Base-by-base conservation (phyloP, 2,888 invertebrate genomes). In the Hoplodrina blanda region DNA sequence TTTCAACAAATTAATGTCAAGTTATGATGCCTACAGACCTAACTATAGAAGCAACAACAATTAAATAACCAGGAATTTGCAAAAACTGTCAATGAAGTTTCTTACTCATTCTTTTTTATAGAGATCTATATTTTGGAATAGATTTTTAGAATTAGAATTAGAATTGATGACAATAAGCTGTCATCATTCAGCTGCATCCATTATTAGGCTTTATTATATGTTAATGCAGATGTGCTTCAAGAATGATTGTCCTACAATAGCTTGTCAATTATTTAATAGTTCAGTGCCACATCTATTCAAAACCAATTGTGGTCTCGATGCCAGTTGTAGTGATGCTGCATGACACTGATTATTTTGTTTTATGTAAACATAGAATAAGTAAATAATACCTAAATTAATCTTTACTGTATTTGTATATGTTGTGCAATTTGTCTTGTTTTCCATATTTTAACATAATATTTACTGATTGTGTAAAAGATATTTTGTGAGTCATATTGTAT, bases 251-350 rank as follows among this genome's bases (percentile, higher is more conserved):
- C 20, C 52, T 17, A 25, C 54, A 44, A 46, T 60, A 41, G 25
- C 49, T 19, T 50, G 33, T 41, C n/a, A n/a, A 72, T 65, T 46
- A 65, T 50, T 44, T 37, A 57, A 33, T 46, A 37, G 13, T 50
- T 56, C 17, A n/a, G 55, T 49, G 72, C 33, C 33, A 46, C 33
- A 60, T 60, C 55, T 37, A 73, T 73, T 73, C 76, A 76, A 19
- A 68, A 68, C n/a, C 76, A 73, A 73, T 73, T 76, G 59, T 2
- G 6, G 30, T 44, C 5, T 55, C 37, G 50, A 76, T 60, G 33
- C 41, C 33, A 46, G 67, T 73, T 73, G 69, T 68, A 13, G 46
- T n/a, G 11, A 19, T 15, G 11, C 2, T 46, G 55, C 19, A 53
- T 49, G n/a, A 1, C 20, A 54, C n/a, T 30, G 66, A 66, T 41